Evolutionary conservation across 2,113 vertebrate genomes (phyloP).

Genomic region (Ciconia maguari): DNA sequence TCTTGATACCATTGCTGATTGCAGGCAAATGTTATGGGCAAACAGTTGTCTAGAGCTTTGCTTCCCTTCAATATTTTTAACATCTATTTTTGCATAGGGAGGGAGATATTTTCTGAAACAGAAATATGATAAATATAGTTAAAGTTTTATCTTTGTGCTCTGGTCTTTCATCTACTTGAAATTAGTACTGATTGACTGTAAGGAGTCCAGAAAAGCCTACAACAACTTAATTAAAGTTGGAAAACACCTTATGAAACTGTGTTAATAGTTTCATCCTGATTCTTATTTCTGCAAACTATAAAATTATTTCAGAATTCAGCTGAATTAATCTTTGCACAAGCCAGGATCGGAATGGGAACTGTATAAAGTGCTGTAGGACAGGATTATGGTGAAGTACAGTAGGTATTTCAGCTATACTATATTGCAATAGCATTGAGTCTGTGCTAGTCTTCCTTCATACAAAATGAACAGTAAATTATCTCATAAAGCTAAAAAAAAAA

Average conservation of each 20-base stretch:
- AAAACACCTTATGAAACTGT: background rate
- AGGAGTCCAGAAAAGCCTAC: background rate
- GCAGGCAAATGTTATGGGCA: slow-evolving; percentile 21
- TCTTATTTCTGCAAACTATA: background rate
- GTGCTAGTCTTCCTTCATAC: background rate
- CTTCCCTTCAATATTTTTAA: slow-evolving; percentile 28
- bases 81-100: slow-evolving; percentile 21
- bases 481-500: background rate
- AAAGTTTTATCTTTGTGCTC: background rate
- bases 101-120: slow-evolving; percentile 10
- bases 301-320: background rate
- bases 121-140: background rate
- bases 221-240: background rate
- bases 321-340: background rate
- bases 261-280: background rate
- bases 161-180: background rate
- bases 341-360: background rate
- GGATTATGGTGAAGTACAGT: background rate
- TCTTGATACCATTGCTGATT: slow-evolving; percentile 49
- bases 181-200: background rate
- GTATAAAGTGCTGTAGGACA: background rate
- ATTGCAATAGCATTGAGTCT: background rate
- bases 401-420: background rate
- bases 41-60: slow-evolving; percentile 4
- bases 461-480: background rate